phyloP scores from a whole-genome alignment of 92 coral and sea anemone genomes.

The Bergia sp. region DNA sequence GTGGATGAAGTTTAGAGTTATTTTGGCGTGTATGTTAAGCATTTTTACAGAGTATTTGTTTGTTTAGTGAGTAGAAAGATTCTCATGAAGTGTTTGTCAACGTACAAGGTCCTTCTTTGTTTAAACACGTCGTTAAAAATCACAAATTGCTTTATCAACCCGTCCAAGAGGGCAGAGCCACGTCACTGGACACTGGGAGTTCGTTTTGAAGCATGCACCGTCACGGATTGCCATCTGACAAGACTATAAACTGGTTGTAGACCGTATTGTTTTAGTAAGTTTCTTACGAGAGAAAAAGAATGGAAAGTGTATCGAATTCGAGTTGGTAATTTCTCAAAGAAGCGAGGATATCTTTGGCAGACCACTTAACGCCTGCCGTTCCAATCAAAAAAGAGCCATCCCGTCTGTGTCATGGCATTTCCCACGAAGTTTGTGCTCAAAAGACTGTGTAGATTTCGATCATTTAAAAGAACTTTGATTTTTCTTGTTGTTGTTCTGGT shows the following conservation, averaged over 20 bases:
- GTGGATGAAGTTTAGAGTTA: not conserved
- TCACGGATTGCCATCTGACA: not conserved
- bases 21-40: not conserved
- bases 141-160: not conserved
- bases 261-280: not conserved
- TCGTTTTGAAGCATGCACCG: not conserved
- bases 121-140: not conserved
- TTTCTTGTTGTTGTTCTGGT: slow-evolving; percentile 70
- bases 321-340: not conserved
- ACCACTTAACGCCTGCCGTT: not conserved
- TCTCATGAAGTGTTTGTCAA: not conserved
- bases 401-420: not conserved
- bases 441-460: slow-evolving; percentile 70
- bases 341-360: not conserved
- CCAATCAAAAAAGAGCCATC: not conserved
- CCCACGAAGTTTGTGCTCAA: slow-evolving; percentile 53
- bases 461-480: slow-evolving; percentile 73
- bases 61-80: too few species aligned
- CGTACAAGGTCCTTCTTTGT: not conserved
- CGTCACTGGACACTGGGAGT: not conserved
- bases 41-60: not conserved
- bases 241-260: not conserved
- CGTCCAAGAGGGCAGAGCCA: not conserved
- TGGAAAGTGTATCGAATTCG: not conserved
- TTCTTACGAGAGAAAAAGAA: not conserved